These are phyloP conservation scores for Scaptomyza hsui DNA, from an alignment of 1,140 invertebrate species.

Conservation along the genomic window DNA sequence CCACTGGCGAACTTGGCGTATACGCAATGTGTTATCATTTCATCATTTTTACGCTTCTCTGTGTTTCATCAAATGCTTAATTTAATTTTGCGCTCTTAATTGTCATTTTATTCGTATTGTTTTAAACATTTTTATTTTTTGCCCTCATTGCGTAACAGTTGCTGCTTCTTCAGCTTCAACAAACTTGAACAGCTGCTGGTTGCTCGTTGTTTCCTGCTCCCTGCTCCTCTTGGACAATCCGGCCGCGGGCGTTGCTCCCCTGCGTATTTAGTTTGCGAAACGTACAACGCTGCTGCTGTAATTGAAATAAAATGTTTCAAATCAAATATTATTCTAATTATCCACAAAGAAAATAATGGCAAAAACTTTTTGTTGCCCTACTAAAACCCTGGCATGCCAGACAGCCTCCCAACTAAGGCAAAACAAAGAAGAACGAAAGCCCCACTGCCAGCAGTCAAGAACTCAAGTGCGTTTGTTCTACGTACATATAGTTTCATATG, in stretches of 20 bases:
- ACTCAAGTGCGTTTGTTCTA: conserved; percentile 2
- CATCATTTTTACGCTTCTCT: conserved; percentile 66
- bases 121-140: conserved; percentile 50
- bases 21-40: conserved; percentile 62
- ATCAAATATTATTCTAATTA: conserved; percentile 82
- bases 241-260: conserved; percentile 54
- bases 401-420: neutral
- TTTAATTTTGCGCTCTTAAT: conserved; percentile 63
- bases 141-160: conserved; percentile 40
- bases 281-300: conserved; percentile 50
- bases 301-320: conserved; percentile 81
- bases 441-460: neutral
- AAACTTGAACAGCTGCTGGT: conserved; percentile 62
- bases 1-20: conserved; percentile 13
- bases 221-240: conserved; percentile 53
- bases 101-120: conserved; percentile 63
- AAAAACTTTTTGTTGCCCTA: conserved; percentile 39
- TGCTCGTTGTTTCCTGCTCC: conserved; percentile 16
- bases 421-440: neutral
- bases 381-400: neutral
- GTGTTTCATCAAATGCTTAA: conserved; percentile 69
- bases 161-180: conserved; percentile 58
- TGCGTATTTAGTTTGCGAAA: conserved; percentile 60
- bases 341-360: conserved; percentile 64
- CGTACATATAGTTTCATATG: conserved; percentile 26